Base-by-base conservation (phyloP, 35 echinoderm and acorn worm genomes). In the Lytechinus pictus region DNA sequence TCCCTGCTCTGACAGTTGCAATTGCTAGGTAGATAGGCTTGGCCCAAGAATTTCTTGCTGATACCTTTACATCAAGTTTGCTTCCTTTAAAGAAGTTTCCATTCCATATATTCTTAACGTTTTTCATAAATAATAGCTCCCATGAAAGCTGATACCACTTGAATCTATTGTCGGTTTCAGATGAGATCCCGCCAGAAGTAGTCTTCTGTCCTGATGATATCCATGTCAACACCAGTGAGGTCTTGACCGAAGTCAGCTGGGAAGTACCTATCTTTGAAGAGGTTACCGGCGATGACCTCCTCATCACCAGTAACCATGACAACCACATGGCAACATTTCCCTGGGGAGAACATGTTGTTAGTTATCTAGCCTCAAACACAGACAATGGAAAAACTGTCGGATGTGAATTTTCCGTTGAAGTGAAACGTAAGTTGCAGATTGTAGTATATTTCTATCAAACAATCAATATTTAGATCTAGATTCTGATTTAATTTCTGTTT, bases 201-300 rank as follows among this genome's bases (percentile, higher is more conserved):
- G 93, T 89, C 14, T 96, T 94, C 86, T 96, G 96, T 57, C 96
- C 96, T 24, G 11, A 66, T 44, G 96, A 95, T 87, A 57, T 87
- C 52, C 54, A 55, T 19, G 9, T 29, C 52, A 60, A 95, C 86
- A 96, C 94, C 27, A 54, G 27, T 27, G 60, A 89, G 52, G 8
- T 52, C 10, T 52, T 89, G 27, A 91, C 92, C 24, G 94, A 95
- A 19, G 87, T 96, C 52, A 89, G 94, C 14, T 96, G 92, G 92
- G 54, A 94, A 19, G 12, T 9, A 61, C 96, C 96, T 10, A 19
- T 96, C 11, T 96, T 96, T 91, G 94, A 89, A 12, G 96, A 96
- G 29, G 61, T 89, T 5, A 95, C 94, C 0, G 96, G 96, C 8
- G 94, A 96, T 79, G 54, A 86, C 52, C 44, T 96, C 12, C 52